phyloP scores from a whole-genome alignment of 2,113 vertebrate genomes.

The Thymallus thymallus region DNA sequence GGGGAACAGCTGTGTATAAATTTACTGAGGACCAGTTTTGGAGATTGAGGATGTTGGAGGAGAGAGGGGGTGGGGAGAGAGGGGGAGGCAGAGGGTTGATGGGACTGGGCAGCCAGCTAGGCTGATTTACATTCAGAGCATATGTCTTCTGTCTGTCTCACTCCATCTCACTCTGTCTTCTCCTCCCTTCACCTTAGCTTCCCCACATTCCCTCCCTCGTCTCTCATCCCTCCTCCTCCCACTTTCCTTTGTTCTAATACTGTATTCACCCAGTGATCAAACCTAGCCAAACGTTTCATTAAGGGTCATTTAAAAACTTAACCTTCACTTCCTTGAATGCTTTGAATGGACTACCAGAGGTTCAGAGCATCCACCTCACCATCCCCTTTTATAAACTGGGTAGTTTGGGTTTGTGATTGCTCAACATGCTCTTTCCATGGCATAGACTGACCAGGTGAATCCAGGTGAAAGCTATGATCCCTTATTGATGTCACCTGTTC shows the following conservation, averaged over 20 bases:
- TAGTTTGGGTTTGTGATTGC: too few species aligned
- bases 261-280: too few species aligned
- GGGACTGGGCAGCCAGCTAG: slow-evolving; percentile 33
- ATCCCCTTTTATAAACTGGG: too few species aligned
- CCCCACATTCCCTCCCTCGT: slow-evolving; percentile 9
- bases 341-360: too few species aligned
- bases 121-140: slow-evolving; percentile 62
- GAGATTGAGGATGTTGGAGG: not conserved
- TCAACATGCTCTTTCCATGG: too few species aligned
- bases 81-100: not conserved
- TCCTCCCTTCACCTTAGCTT: slow-evolving; percentile 17
- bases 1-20: not conserved
- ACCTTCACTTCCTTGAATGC: not conserved
- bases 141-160: slow-evolving; percentile 30
- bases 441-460: too few species aligned
- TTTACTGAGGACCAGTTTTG: not conserved
- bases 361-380: too few species aligned
- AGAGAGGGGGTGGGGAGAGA: not conserved
- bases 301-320: not conserved
- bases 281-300: too few species aligned
- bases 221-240: not conserved
- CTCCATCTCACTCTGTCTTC: slow-evolving; percentile 18
- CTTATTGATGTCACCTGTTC: too few species aligned
- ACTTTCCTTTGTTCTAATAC: not conserved
- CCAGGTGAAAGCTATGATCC: too few species aligned